A percentile compares a stretch with the other conserved stretches of the same genome.
These are phyloP conservation scores for Cuculus canorus DNA, from an alignment of 2,797 vertebrate genomes.

Conservation along the genomic window DNA sequence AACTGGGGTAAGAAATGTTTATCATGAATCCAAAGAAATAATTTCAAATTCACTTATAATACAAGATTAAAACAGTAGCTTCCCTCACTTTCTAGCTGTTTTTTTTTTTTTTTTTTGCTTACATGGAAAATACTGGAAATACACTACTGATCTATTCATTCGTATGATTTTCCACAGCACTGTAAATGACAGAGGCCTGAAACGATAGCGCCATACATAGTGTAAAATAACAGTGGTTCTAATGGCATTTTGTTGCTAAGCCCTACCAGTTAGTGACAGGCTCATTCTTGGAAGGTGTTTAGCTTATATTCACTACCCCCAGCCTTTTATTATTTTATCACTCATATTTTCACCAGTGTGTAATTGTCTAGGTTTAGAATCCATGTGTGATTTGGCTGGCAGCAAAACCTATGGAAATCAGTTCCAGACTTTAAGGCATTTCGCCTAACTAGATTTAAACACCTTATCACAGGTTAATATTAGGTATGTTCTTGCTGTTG, in stretches of 20 bases:
- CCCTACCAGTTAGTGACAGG: neutral
- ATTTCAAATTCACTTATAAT: neutral
- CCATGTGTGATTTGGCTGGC: neutral
- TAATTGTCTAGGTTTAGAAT: neutral
- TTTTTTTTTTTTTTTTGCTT: neutral
- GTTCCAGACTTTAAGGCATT: neutral
- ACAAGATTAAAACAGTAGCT: neutral
- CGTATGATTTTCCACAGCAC: fast-evolving
- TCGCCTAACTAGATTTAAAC: neutral
- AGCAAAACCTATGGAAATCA: neutral
- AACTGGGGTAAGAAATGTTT: neutral
- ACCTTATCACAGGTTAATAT: neutral
- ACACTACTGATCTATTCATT: neutral
- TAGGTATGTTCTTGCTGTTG: neutral
- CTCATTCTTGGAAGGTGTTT: neutral
- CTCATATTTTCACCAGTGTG: neutral
- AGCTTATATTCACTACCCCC: fast-evolving
- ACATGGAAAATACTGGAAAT: neutral
- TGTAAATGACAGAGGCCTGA: neutral
- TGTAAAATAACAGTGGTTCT: neutral
- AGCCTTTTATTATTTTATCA: neutral
- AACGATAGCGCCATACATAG: neutral
- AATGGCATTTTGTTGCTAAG: neutral
- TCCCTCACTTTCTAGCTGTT: neutral
- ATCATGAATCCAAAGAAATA: neutral